Evolutionary conservation across 2,888 invertebrate species (phyloP).

Genomic region (Meghimatium bilineatum): DNA sequence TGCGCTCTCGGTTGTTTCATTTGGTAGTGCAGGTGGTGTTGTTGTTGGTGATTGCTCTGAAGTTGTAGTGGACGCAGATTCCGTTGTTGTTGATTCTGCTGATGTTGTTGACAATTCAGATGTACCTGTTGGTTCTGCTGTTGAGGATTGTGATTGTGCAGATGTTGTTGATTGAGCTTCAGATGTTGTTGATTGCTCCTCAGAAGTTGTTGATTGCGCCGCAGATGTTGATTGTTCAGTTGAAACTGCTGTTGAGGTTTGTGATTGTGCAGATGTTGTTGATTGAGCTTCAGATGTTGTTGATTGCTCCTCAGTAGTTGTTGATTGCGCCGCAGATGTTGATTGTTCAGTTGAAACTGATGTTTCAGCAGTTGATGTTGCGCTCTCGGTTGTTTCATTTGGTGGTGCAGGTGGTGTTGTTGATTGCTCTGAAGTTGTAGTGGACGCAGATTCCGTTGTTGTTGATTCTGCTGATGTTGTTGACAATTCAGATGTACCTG

Average conservation of each 20-base stretch:
- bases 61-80: neutral
- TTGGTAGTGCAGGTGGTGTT: too few relatives aligned
- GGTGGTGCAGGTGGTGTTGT: neutral
- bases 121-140: neutral
- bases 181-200: neutral
- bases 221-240: too few relatives aligned
- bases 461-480: too few relatives aligned
- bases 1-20: too few relatives aligned
- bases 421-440: neutral
- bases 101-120: too few relatives aligned
- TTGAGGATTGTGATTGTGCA: neutral
- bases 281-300: neutral
- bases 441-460: neutral
- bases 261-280: neutral
- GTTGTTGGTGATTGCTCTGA: neutral
- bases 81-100: constrained; percentile 8
- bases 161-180: neutral
- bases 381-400: neutral
- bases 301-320: neutral
- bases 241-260: too few relatives aligned
- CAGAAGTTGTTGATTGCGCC: neutral
- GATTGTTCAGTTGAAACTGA: neutral
- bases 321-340: neutral
- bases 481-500: too few relatives aligned
- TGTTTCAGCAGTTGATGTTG: neutral